These are phyloP conservation scores for Dicerorhinus sumatrensis DNA, from an alignment of 2,113 vertebrate genomes.

Conservation along the genomic window DNA sequence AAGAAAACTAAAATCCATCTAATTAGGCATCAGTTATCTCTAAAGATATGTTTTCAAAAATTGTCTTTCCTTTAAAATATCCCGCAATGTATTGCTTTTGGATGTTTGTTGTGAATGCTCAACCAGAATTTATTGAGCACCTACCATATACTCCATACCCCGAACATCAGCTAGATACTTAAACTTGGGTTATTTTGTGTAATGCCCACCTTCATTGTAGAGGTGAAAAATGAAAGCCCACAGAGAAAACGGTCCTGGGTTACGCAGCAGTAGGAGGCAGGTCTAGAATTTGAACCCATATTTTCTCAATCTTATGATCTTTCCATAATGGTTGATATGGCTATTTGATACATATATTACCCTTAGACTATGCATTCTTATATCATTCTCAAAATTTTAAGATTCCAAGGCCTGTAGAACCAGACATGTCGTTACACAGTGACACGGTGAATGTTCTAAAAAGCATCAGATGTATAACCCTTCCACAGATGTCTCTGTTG, in stretches of 20 bases:
- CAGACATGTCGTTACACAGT: not conserved
- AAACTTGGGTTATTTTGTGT: not conserved
- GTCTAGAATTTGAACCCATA: not conserved
- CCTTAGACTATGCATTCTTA: not conserved
- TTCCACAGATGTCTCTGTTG: not conserved
- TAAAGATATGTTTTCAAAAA: not conserved
- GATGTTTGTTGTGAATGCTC: not conserved
- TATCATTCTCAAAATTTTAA: not conserved
- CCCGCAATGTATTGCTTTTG: not conserved
- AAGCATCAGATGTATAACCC: not conserved
- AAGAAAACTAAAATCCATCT: not conserved
- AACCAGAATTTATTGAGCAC: not conserved
- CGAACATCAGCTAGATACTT: not conserved
- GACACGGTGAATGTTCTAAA: not conserved
- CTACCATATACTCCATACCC: not conserved
- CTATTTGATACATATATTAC: not conserved
- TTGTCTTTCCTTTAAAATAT: not conserved
- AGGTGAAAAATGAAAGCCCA: not conserved
- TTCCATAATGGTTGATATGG: not conserved
- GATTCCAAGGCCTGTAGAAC: not conserved
- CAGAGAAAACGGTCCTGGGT: not conserved
- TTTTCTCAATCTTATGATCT: not conserved
- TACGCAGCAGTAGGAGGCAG: not conserved
- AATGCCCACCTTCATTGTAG: not conserved
- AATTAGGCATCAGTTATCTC: not conserved